Percentiles rank a stretch among this genome's conserved stretches.
These are phyloP conservation scores for Psylliodes chrysocephalus DNA, from an alignment of 2,888 invertebrate species.

Conservation along the genomic window DNA sequence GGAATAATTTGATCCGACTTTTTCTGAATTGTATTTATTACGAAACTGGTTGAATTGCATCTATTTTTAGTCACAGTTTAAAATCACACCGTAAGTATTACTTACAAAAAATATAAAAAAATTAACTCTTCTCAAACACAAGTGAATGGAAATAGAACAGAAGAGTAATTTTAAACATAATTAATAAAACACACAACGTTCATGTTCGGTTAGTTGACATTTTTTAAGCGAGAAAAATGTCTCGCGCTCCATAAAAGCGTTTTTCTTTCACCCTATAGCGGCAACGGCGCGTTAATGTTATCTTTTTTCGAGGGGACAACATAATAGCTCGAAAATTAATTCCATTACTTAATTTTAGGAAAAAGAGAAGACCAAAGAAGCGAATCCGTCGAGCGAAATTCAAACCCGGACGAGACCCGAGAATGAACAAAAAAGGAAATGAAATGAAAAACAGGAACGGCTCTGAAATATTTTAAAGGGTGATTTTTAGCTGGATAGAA, in stretches of 20 bases:
- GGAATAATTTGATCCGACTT: no score
- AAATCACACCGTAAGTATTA: no score
- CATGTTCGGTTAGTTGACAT: background rate
- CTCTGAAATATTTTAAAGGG: no score
- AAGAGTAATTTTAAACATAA: no score
- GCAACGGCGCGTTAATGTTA: slow-evolving; percentile 7
- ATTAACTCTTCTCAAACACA: no score
- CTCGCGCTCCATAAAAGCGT: background rate
- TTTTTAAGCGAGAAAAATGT: background rate
- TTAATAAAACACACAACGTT: no score
- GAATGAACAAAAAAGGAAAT: background rate
- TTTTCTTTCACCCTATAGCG: background rate
- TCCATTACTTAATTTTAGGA: slow-evolving; percentile 26
- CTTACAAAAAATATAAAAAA: no score
- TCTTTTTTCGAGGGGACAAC: slow-evolving; percentile 20
- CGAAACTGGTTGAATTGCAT: no score
- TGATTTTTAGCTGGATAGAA: no score
- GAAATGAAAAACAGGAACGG: background rate
- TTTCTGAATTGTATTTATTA: no score
- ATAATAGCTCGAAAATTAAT: slow-evolving; percentile 26
- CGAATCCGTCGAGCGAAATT: slow-evolving; percentile 8
- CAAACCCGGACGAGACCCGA: slow-evolving; percentile 4
- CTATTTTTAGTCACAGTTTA: no score
- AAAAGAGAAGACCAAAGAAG: slow-evolving; percentile 16
- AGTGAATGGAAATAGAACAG: no score